Conservation (phyloP, 2,797 vertebrate species). For the Alexandromys oeconomus region DNA sequence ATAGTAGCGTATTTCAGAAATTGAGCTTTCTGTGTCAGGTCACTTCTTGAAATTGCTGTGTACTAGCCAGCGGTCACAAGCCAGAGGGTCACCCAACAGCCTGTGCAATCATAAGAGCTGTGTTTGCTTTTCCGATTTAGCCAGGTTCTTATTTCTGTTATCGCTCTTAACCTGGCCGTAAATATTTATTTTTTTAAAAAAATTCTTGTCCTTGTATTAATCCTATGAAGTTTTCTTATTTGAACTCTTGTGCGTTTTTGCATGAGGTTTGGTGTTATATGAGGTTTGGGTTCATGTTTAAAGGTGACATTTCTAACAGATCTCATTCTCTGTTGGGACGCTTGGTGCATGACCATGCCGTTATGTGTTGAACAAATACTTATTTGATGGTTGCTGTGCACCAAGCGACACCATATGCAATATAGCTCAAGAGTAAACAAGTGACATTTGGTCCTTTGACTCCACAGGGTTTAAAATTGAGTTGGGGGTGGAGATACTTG, state of each 20-base stretch:
- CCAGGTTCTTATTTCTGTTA: slow-evolving; percentile 34
- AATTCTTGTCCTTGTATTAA: not conserved
- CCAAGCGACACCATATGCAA: not conserved
- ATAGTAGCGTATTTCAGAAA: slow-evolving; percentile 53
- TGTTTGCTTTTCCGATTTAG: slow-evolving; percentile 39
- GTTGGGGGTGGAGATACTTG: not conserved
- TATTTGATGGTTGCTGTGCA: not conserved
- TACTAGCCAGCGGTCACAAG: slow-evolving; percentile 12
- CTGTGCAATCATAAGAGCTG: not conserved
- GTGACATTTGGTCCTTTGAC: not conserved
- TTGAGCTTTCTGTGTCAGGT: slow-evolving; percentile 35
- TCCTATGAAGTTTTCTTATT: slow-evolving; percentile 3
- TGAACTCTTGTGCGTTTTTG: not conserved
- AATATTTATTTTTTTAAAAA: not conserved
- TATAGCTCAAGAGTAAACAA: not conserved
- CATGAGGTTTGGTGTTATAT: not conserved
- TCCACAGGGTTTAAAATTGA: not conserved
- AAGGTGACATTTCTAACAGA: not conserved
- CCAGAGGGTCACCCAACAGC: not conserved
- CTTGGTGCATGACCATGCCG: too few species aligned
- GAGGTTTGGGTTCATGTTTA: not conserved
- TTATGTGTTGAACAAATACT: not conserved
- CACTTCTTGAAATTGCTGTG: slow-evolving; percentile 38
- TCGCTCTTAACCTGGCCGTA: not conserved
- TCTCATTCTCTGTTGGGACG: not conserved